Percentiles rank a stretch among this genome's conserved stretches.
Evolutionary conservation across 2,888 invertebrate genomes (phyloP).

Genomic region (Didymodactylos carnosus): DNA sequence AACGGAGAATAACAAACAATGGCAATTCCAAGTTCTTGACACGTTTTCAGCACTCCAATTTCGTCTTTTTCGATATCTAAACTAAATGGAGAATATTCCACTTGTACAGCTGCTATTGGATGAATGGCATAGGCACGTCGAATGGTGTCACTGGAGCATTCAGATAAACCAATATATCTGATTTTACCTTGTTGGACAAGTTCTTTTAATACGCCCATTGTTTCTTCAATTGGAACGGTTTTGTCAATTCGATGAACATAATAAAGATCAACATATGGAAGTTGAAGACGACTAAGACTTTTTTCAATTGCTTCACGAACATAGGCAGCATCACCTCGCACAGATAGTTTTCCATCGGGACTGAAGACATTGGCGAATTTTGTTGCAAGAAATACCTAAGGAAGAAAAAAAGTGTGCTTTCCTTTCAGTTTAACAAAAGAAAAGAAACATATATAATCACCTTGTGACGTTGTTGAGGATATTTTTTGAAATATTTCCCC

Average conservation of each 20-base stretch:
- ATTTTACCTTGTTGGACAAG: background rate
- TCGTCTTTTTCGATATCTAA: background rate
- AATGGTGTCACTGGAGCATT: background rate
- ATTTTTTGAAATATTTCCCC: background rate
- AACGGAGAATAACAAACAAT: background rate
- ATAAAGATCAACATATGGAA: background rate
- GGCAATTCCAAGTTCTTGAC: background rate
- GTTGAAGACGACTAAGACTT: background rate
- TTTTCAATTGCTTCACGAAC: background rate
- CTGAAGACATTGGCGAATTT: too few relatives aligned
- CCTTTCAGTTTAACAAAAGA: too few relatives aligned
- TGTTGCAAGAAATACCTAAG: too few relatives aligned
- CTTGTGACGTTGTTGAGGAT: background rate
- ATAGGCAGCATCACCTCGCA: background rate
- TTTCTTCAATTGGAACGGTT: background rate
- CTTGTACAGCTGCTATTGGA: background rate
- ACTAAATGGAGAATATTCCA: background rate
- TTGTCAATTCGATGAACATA: background rate
- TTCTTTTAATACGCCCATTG: background rate
- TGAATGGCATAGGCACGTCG: background rate
- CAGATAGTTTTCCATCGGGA: too few relatives aligned
- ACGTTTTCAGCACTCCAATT: background rate
- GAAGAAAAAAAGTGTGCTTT: too few relatives aligned
- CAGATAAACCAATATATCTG: background rate
- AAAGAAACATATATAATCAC: too few relatives aligned